Evolutionary conservation across 2,797 vertebrate genomes (phyloP).

Genomic region (Phrynocephalus guinanensis): DNA sequence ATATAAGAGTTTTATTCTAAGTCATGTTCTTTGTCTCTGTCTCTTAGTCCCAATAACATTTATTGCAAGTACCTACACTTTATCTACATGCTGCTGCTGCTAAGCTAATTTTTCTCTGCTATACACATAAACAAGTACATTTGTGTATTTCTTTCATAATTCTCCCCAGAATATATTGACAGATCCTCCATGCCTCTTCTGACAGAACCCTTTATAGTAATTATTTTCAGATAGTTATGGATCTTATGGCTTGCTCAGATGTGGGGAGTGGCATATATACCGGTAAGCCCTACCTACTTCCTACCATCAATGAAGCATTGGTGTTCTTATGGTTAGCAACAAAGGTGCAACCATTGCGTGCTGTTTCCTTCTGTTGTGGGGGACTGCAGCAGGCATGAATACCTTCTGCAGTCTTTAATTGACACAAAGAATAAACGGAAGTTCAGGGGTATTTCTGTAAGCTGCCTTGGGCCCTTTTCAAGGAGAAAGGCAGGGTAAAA

Average conservation of each 20-base stretch:
- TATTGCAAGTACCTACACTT: too few species aligned
- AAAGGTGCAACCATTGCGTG: background rate
- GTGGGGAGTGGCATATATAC: background rate
- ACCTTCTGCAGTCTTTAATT: constrained; percentile 9
- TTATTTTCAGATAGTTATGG: background rate
- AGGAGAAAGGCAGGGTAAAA: too few species aligned
- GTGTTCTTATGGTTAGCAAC: background rate
- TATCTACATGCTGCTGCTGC: too few species aligned
- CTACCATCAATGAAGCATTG: background rate
- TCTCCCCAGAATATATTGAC: too few species aligned
- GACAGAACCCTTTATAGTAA: background rate
- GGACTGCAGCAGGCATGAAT: background rate
- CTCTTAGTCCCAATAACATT: too few species aligned
- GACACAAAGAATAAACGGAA: background rate
- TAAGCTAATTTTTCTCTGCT: too few species aligned
- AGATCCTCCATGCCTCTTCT: background rate
- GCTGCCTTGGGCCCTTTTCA: too few species aligned
- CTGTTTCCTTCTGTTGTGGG: background rate
- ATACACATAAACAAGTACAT: too few species aligned
- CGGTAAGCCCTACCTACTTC: background rate
- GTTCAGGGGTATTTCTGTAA: background rate
- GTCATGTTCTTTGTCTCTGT: too few species aligned
- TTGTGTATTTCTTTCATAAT: too few species aligned
- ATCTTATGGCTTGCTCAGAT: background rate
- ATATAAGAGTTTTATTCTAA: too few species aligned